A percentile compares a stretch with the other conserved stretches of the same genome.
phyloP scores from a whole-genome alignment of 2,113 vertebrate species.

The Dipodomys merriami region DNA sequence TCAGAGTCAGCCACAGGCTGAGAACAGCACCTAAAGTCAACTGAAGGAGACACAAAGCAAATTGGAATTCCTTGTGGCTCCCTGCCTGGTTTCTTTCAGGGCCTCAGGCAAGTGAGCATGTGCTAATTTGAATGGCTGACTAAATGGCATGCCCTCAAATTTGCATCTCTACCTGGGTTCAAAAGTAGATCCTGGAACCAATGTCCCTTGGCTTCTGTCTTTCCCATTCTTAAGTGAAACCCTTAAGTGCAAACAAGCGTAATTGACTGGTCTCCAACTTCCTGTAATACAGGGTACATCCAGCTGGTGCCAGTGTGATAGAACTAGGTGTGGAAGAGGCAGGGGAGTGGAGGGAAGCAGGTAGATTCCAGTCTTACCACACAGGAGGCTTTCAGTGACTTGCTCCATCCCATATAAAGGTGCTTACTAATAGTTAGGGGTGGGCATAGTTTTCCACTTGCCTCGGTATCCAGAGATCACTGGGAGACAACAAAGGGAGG shows the following conservation, averaged over 20 bases:
- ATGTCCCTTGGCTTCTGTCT: conserved; percentile 51
- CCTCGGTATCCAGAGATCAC: background rate
- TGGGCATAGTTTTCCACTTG: background rate
- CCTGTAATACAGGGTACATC: conserved; percentile 8
- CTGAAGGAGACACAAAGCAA: conserved; percentile 74
- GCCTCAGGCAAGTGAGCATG: conserved; percentile 72
- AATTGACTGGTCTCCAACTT: conserved; percentile 35
- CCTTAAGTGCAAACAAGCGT: conserved; percentile 25
- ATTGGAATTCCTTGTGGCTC: conserved; percentile 70
- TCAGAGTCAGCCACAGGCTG: conserved; percentile 15
- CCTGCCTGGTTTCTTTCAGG: conserved; percentile 66
- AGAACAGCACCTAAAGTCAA: conserved; percentile 75
- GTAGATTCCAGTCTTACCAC: background rate
- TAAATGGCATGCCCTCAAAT: conserved; percentile 79
- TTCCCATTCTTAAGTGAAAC: conserved; percentile 53
- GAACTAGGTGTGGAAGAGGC: background rate
- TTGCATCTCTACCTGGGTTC: conserved; percentile 72
- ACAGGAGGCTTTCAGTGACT: background rate
- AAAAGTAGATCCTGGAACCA: conserved; percentile 54
- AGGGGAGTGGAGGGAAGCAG: background rate
- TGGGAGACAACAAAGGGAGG: background rate
- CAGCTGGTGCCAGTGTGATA: conserved; percentile 41
- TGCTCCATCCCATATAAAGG: background rate
- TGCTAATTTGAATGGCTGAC: conserved; percentile 78
- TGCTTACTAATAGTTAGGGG: background rate